Conservation (phyloP, 1,140 invertebrate species). For the Achatina immaculata region DNA sequence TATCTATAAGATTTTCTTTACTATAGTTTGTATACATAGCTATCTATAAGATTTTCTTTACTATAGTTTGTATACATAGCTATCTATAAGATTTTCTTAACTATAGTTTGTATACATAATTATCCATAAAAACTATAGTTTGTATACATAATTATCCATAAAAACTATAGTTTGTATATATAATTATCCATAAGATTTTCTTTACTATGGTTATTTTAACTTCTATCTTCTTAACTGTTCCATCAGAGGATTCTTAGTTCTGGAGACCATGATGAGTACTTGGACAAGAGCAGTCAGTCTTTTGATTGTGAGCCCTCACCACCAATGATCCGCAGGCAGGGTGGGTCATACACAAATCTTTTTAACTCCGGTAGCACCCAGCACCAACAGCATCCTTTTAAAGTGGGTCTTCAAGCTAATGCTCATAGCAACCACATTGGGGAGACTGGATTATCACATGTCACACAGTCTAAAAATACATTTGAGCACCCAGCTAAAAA, state of each 20-base stretch:
- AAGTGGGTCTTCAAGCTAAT: conserved; percentile 47
- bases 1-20: too few species aligned
- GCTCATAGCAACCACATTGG: conserved; percentile 38
- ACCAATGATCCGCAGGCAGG: conserved; percentile 77
- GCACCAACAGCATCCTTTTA: conserved; percentile 39
- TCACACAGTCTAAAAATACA: conserved; percentile 39
- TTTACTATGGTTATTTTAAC: neutral
- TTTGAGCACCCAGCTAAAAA: conserved; percentile 26
- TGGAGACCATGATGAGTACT: conserved; percentile 51
- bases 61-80: too few species aligned
- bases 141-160: too few species aligned
- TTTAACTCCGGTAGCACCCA: conserved; percentile 75
- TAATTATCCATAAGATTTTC: neutral
- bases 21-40: too few species aligned
- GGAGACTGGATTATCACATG: conserved; percentile 37
- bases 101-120: too few species aligned
- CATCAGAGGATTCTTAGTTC: conserved; percentile 43
- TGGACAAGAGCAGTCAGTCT: conserved; percentile 74
- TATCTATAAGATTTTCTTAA: too few species aligned
- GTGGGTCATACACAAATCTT: conserved; percentile 92
- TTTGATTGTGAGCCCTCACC: conserved; percentile 91
- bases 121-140: too few species aligned
- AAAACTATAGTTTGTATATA: neutral
- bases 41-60: too few species aligned
- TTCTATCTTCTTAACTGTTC: conserved; percentile 43